Evolutionary conservation across 1,140 invertebrate genomes (phyloP), one percentile per base, ranked within the genome.

Genomic region (Meteorus sp.): DNA sequence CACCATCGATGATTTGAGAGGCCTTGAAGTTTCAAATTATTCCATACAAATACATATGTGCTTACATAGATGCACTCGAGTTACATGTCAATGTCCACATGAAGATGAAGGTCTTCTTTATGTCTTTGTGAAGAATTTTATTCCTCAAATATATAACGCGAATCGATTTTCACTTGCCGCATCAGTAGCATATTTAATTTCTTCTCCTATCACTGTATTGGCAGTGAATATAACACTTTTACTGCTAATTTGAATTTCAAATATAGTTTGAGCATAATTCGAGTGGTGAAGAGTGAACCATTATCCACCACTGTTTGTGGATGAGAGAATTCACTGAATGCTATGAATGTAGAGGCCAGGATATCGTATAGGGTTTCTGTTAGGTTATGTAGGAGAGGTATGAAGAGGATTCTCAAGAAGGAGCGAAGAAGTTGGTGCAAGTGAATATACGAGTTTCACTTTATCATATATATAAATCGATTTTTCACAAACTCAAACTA

Each of bases 231-330:
- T 19, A 23, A 20, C 56, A 51, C n/a, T n/a, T 59, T 37, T 59
- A 37, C 47, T 23, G 27, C 23, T 45, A 44, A 59, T 59, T 59
- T 59, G 25, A 43, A 59, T 59, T 59, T 51, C 48, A 59, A 59
- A 59, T 59, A 13, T 25, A 43, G 22, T 54, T 11, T 33, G 3
- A 4, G 8, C 35, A 19, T 23, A 20, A 44, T 54, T 37, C 35
- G 41, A n/a, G 8, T n/a, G 8, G 17, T 20, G 11, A 7, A 6
- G 11, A 8, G 27, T 4, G 17, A 4, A 13, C n/a, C 8, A 27
- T 48, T n/a, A 17, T 31, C 31, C 19, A 2, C 22, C 17, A 31
- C n/a, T n/a, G 29, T 55, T 23, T 15, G n/a, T 2, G 8, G 39
- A 19, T 11, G 17, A 54, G 52, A 41, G 33, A 20, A 37, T 54